Percentiles rank a stretch among this genome's conserved stretches.
phyloP scores from a whole-genome alignment of 2,888 invertebrate species.

The Campaea margaritaria region DNA sequence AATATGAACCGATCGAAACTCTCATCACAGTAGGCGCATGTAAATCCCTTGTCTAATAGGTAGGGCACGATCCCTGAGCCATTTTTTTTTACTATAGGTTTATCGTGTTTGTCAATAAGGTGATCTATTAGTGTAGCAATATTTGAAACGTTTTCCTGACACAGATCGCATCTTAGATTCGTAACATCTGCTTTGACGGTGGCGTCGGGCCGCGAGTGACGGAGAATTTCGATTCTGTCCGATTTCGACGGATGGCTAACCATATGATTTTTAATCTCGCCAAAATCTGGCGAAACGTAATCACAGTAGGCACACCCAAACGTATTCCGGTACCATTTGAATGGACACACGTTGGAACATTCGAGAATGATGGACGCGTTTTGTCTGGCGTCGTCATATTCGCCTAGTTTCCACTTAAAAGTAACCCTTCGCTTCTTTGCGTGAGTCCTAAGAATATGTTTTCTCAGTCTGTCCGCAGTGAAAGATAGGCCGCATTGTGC shows the following conservation, averaged over 20 bases:
- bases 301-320: slow-evolving; percentile 63
- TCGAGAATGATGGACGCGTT: slow-evolving; percentile 72
- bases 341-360: slow-evolving; percentile 73
- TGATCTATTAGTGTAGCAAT: slow-evolving; percentile 63
- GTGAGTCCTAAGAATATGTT: slow-evolving; percentile 7
- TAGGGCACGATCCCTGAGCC: slow-evolving; percentile 43
- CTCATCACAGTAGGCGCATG: slow-evolving; percentile 14
- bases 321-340: slow-evolving; percentile 69
- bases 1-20: slow-evolving; percentile 27
- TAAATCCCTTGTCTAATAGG: slow-evolving; percentile 3
- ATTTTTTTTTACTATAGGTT: slow-evolving; percentile 54
- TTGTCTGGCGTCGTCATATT: slow-evolving; percentile 51
- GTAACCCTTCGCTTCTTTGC: neutral
- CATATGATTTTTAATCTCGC: slow-evolving; percentile 57
- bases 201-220: slow-evolving; percentile 7
- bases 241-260: slow-evolving; percentile 54
- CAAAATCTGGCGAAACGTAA: slow-evolving; percentile 63
- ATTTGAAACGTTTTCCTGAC: slow-evolving; percentile 41
- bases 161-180: slow-evolving; percentile 60
- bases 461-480: slow-evolving; percentile 11
- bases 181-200: slow-evolving; percentile 67
- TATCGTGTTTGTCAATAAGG: slow-evolving; percentile 58
- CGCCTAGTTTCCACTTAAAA: neutral
- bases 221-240: slow-evolving; percentile 14
- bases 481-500: slow-evolving; percentile 16